Conservation (phyloP, 2,888 invertebrate species). For the Eremobia ochroleuca region DNA sequence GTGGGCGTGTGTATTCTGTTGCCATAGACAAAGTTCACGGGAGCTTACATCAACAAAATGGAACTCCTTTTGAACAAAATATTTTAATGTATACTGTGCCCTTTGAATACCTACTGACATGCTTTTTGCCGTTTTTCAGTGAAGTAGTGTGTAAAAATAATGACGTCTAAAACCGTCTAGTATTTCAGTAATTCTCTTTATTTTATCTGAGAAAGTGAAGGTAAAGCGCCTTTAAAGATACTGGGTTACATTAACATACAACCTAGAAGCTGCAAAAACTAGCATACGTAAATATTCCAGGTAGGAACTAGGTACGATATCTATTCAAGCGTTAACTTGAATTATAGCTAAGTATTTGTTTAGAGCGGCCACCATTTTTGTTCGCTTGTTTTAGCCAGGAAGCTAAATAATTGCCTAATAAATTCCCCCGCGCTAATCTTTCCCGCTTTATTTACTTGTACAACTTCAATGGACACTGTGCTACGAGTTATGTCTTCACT, state of each 20-base stretch:
- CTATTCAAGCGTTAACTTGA: slow-evolving; percentile 45
- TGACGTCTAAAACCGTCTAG: slow-evolving; percentile 38
- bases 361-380: slow-evolving; percentile 61
- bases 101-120: slow-evolving; percentile 33
- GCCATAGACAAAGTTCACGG: slow-evolving; percentile 32
- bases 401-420: slow-evolving; percentile 72
- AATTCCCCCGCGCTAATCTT: slow-evolving; percentile 71
- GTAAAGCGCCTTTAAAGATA: background rate
- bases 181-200: slow-evolving; percentile 19
- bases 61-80: slow-evolving; percentile 38
- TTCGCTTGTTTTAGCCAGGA: slow-evolving; percentile 56
- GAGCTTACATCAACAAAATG: slow-evolving; percentile 36
- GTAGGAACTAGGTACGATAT: slow-evolving; percentile 35
- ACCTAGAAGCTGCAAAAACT: slow-evolving; percentile 29
- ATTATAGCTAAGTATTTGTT: slow-evolving; percentile 57
- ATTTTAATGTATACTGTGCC: slow-evolving; percentile 41
- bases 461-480: slow-evolving; percentile 64
- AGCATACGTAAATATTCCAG: slow-evolving; percentile 28
- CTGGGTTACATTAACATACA: slow-evolving; percentile 9
- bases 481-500: slow-evolving; percentile 47
- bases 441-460: slow-evolving; percentile 67
- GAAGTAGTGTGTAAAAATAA: slow-evolving; percentile 54
- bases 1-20: slow-evolving; percentile 20
- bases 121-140: slow-evolving; percentile 33
- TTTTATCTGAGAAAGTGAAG: slow-evolving; percentile 31